phyloP scores from a whole-genome alignment of 2,888 invertebrate species.

The Tachystola acroxantha region DNA sequence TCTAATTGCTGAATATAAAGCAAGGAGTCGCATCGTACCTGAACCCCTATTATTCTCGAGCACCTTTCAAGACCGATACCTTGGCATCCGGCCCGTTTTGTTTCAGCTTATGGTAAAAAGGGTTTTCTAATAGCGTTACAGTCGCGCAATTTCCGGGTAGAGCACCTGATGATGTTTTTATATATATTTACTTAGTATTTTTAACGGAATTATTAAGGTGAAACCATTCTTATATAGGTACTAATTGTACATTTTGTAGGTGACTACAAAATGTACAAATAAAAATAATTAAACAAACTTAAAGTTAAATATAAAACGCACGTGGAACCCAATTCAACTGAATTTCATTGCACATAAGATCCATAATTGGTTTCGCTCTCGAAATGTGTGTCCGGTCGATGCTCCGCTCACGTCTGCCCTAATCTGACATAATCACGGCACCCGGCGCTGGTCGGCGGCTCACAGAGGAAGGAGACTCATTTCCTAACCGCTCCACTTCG shows the following conservation, averaged over 20 bases:
- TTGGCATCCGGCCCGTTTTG: slow-evolving; percentile 49
- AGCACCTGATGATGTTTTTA: not conserved
- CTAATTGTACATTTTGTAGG: too few species aligned
- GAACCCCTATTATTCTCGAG: slow-evolving; percentile 31
- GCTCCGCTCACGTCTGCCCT: slow-evolving; percentile 18
- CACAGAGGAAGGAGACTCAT: slow-evolving; percentile 23
- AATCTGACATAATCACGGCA: slow-evolving; percentile 25
- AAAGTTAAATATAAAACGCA: too few species aligned
- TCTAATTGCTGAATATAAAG: slow-evolving; percentile 51
- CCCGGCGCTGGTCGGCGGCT: slow-evolving; percentile 4
- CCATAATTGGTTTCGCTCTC: slow-evolving; percentile 5
- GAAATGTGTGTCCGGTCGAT: slow-evolving; percentile 3
- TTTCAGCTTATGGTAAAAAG: slow-evolving; percentile 49
- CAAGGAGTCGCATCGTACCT: slow-evolving; percentile 24
- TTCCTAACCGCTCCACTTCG: slow-evolving; percentile 19
- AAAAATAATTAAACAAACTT: too few species aligned
- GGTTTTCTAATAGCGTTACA: slow-evolving; percentile 27
- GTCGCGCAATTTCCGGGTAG: not conserved
- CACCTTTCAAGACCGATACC: slow-evolving; percentile 30
- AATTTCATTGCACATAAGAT: too few species aligned
- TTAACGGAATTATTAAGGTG: too few species aligned
- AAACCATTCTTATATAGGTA: too few species aligned
- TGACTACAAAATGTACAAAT: too few species aligned
- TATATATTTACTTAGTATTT: too few species aligned
- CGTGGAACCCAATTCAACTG: too few species aligned